phyloP scores from a whole-genome alignment of 37 sponge, comb jelly and placozoan genomes.

The Cliona cf. orientalis region DNA sequence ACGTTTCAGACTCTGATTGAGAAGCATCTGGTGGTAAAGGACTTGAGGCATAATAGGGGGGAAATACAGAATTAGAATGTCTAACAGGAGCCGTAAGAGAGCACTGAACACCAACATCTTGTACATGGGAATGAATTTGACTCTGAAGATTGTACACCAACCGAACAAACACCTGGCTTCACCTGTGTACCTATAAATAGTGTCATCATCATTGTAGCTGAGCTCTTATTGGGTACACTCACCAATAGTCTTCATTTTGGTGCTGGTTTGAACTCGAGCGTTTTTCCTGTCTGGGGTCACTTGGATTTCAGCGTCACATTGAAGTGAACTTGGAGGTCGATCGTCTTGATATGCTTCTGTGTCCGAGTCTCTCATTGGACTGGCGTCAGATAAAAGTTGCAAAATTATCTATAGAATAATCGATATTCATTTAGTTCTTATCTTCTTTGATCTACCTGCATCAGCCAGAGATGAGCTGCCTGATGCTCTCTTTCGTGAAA shows the following conservation, averaged over 20 bases:
- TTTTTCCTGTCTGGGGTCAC: not conserved
- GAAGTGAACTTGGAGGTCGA: not conserved
- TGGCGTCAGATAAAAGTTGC: not conserved
- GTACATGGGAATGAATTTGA: not conserved
- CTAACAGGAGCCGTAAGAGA: not conserved
- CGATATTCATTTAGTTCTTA: not conserved
- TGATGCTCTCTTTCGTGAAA: constrained; percentile 5
- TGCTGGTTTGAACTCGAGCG: constrained; percentile 8
- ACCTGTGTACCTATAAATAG: not conserved
- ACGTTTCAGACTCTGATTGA: not conserved
- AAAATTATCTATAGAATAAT: constrained; percentile 4
- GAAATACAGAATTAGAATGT: not conserved
- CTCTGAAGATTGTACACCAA: not conserved
- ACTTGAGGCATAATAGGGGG: not conserved
- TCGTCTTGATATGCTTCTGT: not conserved
- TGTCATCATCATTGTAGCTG: not conserved
- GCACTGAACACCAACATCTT: not conserved
- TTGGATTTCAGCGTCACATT: not conserved
- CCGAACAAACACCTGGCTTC: not conserved
- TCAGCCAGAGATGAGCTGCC: not conserved
- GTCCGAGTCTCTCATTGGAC: not conserved
- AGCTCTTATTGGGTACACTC: not conserved
- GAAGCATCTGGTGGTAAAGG: not conserved
- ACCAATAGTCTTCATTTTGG: not conserved
- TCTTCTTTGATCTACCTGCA: constrained; percentile 7